Evolutionary conservation across 2,888 invertebrate species (phyloP).

Genomic region (Acanthosoma haemorrhoidale): DNA sequence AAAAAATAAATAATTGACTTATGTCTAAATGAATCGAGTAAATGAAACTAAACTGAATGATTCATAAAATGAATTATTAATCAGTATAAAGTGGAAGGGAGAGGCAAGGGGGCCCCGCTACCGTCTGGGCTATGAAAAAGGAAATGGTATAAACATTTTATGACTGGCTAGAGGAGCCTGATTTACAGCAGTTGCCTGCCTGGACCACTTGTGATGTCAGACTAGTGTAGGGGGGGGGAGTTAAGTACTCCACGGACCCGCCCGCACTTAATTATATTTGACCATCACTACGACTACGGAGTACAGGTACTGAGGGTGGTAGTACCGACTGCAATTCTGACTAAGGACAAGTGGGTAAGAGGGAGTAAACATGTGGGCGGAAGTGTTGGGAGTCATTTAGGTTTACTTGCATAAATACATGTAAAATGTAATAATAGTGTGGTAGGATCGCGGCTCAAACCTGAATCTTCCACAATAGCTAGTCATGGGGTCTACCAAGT

Average conservation of each 20-base stretch:
- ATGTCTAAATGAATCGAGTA: background rate
- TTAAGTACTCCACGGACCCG: too few species aligned
- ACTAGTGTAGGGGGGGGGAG: too few species aligned
- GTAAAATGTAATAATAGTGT: too few species aligned
- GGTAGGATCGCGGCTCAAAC: too few species aligned
- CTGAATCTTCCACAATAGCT: too few species aligned
- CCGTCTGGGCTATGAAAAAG: background rate
- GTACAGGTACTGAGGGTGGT: too few species aligned
- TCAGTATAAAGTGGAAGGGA: background rate
- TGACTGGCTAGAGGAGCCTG: background rate
- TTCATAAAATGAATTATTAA: background rate
- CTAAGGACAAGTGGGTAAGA: too few species aligned
- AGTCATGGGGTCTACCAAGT: too few species aligned
- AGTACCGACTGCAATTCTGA: too few species aligned
- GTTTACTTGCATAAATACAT: too few species aligned
- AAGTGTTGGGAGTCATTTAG: too few species aligned
- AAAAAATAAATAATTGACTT: background rate
- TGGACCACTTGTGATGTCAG: background rate
- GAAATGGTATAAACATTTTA: constrained; percentile 2
- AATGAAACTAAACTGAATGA: background rate
- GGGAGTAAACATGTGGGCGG: too few species aligned
- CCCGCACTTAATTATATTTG: background rate
- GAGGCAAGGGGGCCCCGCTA: background rate
- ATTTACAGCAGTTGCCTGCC: constrained; percentile 9
- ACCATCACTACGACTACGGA: background rate